Conservation (phyloP, 1,140 invertebrate genomes). For the Pogonognathellus flavescens region DNA sequence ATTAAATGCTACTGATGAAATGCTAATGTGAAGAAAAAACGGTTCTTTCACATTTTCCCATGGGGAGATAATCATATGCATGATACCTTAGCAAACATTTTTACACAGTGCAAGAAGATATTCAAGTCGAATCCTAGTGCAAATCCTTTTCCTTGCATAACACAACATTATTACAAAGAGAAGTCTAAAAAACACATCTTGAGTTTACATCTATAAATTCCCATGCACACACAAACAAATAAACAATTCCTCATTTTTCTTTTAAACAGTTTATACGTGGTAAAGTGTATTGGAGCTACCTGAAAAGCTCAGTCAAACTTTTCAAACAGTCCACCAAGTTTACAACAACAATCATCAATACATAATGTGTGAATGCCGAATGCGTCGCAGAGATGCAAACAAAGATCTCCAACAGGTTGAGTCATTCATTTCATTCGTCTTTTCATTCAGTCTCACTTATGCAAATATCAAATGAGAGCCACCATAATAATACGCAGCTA, state of each 20-base stretch:
- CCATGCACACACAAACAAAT: no score
- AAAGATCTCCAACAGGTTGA: conserved; percentile 48
- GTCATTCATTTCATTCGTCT: conserved; percentile 40
- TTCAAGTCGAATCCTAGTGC: no score
- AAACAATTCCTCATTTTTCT: no score
- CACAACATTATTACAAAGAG: no score
- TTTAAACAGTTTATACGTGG: no score
- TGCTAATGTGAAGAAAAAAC: neutral
- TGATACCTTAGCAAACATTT: conserved; percentile 3
- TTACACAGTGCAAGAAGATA: neutral
- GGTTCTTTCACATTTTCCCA: conserved; percentile 29
- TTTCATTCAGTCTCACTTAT: conserved; percentile 48
- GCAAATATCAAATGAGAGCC: conserved; percentile 34
- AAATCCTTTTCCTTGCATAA: no score
- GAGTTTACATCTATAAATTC: no score
- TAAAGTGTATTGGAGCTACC: no score
- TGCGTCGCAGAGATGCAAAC: conserved; percentile 34
- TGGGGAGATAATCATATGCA: conserved; percentile 40
- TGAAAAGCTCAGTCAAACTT: neutral
- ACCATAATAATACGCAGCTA: neutral
- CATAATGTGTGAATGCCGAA: conserved; percentile 1
- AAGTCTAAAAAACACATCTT: no score
- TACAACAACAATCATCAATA: neutral
- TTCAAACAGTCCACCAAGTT: neutral
- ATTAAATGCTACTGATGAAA: neutral